These are phyloP conservation scores for Bradypodion pumilum DNA, from an alignment of 2,797 vertebrate species.

Conservation along the genomic window DNA sequence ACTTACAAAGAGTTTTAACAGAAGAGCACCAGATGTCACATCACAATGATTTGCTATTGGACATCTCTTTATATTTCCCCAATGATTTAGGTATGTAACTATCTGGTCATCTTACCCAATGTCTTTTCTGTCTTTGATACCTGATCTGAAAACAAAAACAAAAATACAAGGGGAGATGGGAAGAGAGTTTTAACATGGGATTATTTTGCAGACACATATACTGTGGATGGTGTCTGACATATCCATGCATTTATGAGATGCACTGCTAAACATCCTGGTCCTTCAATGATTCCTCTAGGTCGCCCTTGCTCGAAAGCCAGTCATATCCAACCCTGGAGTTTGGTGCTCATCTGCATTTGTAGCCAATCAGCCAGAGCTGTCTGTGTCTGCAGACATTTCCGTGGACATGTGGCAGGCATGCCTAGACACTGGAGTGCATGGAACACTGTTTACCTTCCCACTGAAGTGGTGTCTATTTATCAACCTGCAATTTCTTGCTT, in stretches of 20 bases:
- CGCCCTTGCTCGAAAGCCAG: too few species aligned
- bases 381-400: too few species aligned
- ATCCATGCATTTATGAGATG: rapidly evolving
- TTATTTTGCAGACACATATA: background rate
- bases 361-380: too few species aligned
- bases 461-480: too few species aligned
- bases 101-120: background rate
- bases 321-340: too few species aligned
- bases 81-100: background rate
- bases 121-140: background rate
- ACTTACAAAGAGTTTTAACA: background rate
- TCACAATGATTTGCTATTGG: background rate
- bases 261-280: rapidly evolving
- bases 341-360: too few species aligned
- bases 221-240: background rate
- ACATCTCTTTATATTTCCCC: too few species aligned
- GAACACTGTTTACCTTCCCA: too few species aligned
- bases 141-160: background rate
- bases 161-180: background rate
- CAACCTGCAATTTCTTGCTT: too few species aligned
- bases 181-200: background rate
- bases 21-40: background rate
- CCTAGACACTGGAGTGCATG: too few species aligned
- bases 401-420: too few species aligned
- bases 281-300: background rate